Base-by-base conservation (phyloP, 2,797 vertebrate genomes). In the Anguilla anguilla region DNA sequence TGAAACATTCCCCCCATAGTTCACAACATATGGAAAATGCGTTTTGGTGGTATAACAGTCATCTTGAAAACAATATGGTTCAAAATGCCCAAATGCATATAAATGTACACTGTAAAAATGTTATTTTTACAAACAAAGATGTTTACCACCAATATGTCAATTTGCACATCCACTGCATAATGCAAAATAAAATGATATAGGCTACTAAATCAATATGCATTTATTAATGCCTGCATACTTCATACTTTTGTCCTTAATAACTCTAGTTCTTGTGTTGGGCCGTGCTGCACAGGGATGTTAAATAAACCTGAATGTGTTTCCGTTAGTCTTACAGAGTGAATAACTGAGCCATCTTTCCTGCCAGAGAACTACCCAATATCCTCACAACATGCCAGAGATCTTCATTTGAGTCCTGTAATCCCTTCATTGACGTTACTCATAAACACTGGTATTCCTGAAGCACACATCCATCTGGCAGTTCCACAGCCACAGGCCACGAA, bases 301-400 rank as follows among this genome's bases (percentile, higher is more conserved):
- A n/a, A 67, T 5, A 67, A 67, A 67, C 22, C 5, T 67, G 25
- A 5, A 64, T 64, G 61, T 25, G 9, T 64, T 64, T 55, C 55
- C 13, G 10, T 55, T 64, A 61, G 13, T 15, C 0, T 17, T 61
- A 19, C 19, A 61, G 1, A 61, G 17, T 61, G n/a, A 67, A 25
- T n/a, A 67, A 67, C 25, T 1, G 6, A 67, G 22, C 61, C 61
- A 67, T 67, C 61, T 67, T 67, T 67, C 61, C 61, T 25, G 61
- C 61, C 6, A 9, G 22, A 67, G 25, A 67, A 67, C 15, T 17
- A 67, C 61, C 61, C 22, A 67, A 25, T 67, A 67, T 67, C 61
- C 61, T 4, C 61, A 67, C 61, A 67, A 67, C 88, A 82, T 89
- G 88, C 86, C 88, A 83, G 85, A 85, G 82, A 31, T 86, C 61